Base-by-base conservation (phyloP, 2,113 vertebrate genomes). In the Sebastes schlegelii region DNA sequence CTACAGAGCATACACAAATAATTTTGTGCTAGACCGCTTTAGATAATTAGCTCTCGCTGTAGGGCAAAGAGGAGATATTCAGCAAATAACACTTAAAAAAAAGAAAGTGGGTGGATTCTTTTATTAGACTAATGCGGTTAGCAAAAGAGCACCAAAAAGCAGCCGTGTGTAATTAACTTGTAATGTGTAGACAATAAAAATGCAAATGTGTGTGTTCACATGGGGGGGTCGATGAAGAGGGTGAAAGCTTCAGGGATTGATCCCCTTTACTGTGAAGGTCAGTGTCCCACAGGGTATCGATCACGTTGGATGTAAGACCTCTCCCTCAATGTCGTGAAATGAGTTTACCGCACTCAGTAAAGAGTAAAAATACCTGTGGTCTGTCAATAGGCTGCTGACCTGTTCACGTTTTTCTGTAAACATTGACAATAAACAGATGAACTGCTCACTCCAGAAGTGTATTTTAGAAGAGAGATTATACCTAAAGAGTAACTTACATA, bases 111-210 rank as follows among this genome's bases (percentile, higher is more conserved):
- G 81, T 51, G 79, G 83, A 85, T 82, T 86, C 66, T 88, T 86
- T 86, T 77, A 83, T 78, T 73, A 74, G 52, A 85, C 67, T 69
- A 65, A 84, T 69, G 67, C 72, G 43, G 74, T 88, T 70, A 72
- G 72, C 74, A 73, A 26, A 34, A 61, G 46, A 46, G 61, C 49
- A 65, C 8, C 19, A 1, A 57, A 57, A 83, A 62, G 66, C 84
- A 54, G 74, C 57, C 11, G 67, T 68, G 64, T 86, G 80, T 87
- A 84, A 92, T 91, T 86, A 90, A 91, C 85, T 88, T 82, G 75
- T 85, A 83, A 88, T 57, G 77, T 86, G 81, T 23, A 87, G 83
- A 85, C 80, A 84, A 92, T 92, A 84, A 92, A 93, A 85, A 92
- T 92, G 89, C 72, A 87, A 89, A 91, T n/a, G 23, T 68, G 48